Evolutionary conservation across 1,140 invertebrate species (phyloP), one percentile per base, ranked within the genome.

Genomic region (Acromyrmex charruanus): DNA sequence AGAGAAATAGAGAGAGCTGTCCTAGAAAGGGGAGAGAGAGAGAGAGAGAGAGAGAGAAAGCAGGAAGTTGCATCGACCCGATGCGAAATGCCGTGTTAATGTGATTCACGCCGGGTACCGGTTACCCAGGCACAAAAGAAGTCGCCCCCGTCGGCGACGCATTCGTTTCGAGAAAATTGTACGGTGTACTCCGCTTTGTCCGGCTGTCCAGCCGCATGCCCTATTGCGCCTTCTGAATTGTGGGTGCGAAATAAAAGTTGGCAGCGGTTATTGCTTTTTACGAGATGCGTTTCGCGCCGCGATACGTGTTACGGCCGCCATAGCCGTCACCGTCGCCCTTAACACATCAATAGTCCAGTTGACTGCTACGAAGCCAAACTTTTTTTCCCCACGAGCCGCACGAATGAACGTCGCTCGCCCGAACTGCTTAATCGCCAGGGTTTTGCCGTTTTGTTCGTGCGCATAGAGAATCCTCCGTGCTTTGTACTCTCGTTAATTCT

Each of bases 41-140:
- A 25, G 7, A 16, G 39, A 25, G 7, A 25, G 66, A 53, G n/a
- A 65, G 74, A 28, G 63, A 66, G 71, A 85, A 66, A 66, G 53
- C 7, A 68, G 49, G 72, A 79, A 85, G 63, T 90, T 86, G 84
- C 89, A 79, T 86, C 80, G 87, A 74, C 31, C 77, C 58, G 63
- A 75, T 75, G 59, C 65, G 82, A 90, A 90, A 90, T 90, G 79
- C 82, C 87, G 89, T 86, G 89, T 86, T 90, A 90, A 90, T 90
- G 89, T 90, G 71, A 90, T 90, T 90, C 87, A 90, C 89, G 80
- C 80, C 69, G 80, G 44, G 55, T 84, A 75, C 69, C 69, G 87
- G 82, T 86, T 86, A 82, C 75, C 87, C 89, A 71, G 86, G 35
- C 74, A 90, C 87, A 88, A 90, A 90, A 85, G 88, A 61, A 87